phyloP scores from a whole-genome alignment of 2,888 invertebrate species.

The Arge pagana region DNA sequence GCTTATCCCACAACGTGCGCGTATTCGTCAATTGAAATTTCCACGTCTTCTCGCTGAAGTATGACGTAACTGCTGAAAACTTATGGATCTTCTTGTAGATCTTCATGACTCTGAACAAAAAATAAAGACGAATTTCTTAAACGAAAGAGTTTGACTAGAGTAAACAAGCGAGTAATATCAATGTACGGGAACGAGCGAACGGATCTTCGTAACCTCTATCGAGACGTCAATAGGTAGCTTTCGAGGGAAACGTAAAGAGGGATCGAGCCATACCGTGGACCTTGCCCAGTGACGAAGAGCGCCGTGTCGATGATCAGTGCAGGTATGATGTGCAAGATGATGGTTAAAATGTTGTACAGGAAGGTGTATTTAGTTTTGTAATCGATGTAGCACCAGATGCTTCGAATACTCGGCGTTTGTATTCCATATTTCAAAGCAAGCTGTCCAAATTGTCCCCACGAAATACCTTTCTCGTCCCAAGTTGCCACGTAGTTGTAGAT shows the following conservation, averaged over 20 bases:
- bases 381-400: conserved; percentile 58
- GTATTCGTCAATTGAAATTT: conserved; percentile 44
- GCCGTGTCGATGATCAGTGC: conserved; percentile 66
- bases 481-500: conserved; percentile 69
- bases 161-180: too few relatives aligned
- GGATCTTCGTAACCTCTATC: too few relatives aligned
- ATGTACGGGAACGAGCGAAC: too few relatives aligned
- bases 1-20: conserved; percentile 53
- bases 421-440: conserved; percentile 51
- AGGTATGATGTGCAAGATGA: conserved; percentile 68
- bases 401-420: conserved; percentile 37
- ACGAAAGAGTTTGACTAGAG: too few relatives aligned
- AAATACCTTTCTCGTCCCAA: conserved; percentile 61
- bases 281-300: conserved; percentile 61
- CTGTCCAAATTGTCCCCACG: conserved; percentile 62
- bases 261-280: conserved; percentile 52
- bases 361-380: conserved; percentile 58
- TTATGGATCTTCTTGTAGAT: conserved; percentile 60
- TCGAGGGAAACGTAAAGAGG: too few relatives aligned
- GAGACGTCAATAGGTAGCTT: too few relatives aligned
- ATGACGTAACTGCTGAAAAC: conserved; percentile 57
- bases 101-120: conserved; percentile 55
- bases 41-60: conserved; percentile 58
- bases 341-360: conserved; percentile 56
- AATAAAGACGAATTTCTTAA: background rate